Evolutionary conservation across 2,888 invertebrate genomes (phyloP).

Genomic region (Masnerella sp.): DNA sequence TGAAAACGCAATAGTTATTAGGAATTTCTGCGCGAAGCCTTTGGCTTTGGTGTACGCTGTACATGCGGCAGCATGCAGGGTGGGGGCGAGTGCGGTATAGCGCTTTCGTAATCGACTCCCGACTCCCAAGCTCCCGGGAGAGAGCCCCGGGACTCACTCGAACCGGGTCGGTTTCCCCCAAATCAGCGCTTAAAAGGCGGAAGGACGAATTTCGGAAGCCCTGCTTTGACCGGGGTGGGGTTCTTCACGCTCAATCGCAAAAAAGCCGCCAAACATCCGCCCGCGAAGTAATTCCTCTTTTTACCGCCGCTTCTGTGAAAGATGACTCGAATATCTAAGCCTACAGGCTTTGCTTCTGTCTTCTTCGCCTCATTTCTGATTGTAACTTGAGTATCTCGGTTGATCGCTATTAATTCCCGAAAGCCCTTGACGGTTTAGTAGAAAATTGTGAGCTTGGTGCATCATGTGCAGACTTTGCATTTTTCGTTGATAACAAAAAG

Average conservation of each 20-base stretch:
- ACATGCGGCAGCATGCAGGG: conserved; percentile 32
- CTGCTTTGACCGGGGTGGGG: conserved; percentile 43
- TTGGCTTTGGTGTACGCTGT: conserved; percentile 25
- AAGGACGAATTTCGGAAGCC: conserved; percentile 47
- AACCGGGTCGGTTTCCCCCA: conserved; percentile 57
- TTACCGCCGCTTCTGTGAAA: conserved; percentile 5
- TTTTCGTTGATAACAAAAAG: too few species aligned
- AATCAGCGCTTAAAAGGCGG: conserved; percentile 55
- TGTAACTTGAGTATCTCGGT: background rate
- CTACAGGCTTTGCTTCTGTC: too few species aligned
- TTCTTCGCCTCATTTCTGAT: conserved; percentile 4
- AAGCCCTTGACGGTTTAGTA: too few species aligned
- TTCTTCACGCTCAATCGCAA: conserved; percentile 18
- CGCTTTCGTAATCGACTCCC: conserved; percentile 57
- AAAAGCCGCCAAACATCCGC: conserved; percentile 9
- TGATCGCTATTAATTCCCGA: conserved; percentile 5
- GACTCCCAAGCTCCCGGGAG: conserved; percentile 58
- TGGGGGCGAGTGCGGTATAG: conserved; percentile 46
- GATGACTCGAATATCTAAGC: conserved; percentile 9
- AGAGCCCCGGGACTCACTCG: conserved; percentile 54
- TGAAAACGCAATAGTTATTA: too few species aligned
- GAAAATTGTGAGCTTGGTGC: too few species aligned
- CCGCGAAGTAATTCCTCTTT: conserved; percentile 19
- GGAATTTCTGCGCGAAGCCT: too few species aligned
- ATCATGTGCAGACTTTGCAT: too few species aligned